Percentiles rank a stretch among this genome's conserved stretches.
Evolutionary conservation across 2,888 invertebrate genomes (phyloP).

Genomic region (Ectemnius continuus): DNA sequence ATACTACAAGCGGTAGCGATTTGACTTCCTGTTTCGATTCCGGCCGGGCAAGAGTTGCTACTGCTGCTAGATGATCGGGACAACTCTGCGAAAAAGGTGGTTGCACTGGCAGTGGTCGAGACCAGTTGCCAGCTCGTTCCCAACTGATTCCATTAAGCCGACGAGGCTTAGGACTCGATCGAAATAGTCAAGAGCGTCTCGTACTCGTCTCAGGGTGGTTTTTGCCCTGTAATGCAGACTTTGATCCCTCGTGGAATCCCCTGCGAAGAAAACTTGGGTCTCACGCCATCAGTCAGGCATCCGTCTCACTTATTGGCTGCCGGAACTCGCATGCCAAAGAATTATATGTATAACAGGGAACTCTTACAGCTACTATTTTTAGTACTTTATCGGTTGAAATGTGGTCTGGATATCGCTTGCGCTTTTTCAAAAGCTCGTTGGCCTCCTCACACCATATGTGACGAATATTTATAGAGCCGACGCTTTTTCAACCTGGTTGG

Average conservation of each 20-base stretch:
- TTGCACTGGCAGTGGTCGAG: conserved; percentile 7
- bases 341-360: too few relatives aligned
- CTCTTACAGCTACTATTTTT: conserved; percentile 37
- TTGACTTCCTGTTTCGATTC: conserved; percentile 43
- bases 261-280: background rate
- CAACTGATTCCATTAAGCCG: conserved; percentile 13
- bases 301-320: too few relatives aligned
- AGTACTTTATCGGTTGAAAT: conserved; percentile 52
- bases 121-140: conserved; percentile 15
- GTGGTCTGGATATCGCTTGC: conserved; percentile 47
- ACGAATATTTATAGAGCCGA: too few relatives aligned
- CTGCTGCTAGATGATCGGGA: background rate
- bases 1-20: conserved; percentile 23
- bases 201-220: background rate
- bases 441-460: background rate
- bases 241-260: background rate
- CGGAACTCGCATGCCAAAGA: too few relatives aligned
- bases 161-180: background rate
- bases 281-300: too few relatives aligned
- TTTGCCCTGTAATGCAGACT: background rate
- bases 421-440: conserved; percentile 38
- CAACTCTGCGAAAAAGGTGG: conserved; percentile 30
- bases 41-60: background rate
- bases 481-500: too few relatives aligned
- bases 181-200: conserved; percentile 5